Evolutionary conservation across 2,113 vertebrate genomes (phyloP).

Genomic region (Callaeas wilsoni): DNA sequence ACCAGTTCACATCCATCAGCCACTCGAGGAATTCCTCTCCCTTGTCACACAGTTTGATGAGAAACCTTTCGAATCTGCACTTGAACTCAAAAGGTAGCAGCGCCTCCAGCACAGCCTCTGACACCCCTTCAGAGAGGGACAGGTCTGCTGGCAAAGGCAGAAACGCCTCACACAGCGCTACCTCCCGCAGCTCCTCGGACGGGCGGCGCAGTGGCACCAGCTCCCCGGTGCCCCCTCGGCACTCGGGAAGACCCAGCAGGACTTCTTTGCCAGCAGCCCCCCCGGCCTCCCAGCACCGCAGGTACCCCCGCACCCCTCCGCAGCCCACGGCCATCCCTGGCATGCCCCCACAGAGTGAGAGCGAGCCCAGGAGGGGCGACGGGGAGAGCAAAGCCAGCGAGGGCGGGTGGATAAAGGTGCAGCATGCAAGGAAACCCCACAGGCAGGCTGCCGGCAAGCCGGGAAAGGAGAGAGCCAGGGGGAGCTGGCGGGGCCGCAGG

Average conservation of each 20-base stretch:
- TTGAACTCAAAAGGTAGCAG: slow-evolving; percentile 92
- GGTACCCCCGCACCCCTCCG: slow-evolving; percentile 40
- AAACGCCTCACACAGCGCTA: slow-evolving; percentile 34
- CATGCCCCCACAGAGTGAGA: slow-evolving; percentile 71
- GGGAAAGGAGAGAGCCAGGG: slow-evolving; percentile 77
- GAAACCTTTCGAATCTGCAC: slow-evolving; percentile 82
- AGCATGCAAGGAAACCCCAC: slow-evolving; percentile 79
- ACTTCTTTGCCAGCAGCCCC: not conserved
- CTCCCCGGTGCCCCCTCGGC: slow-evolving; percentile 9
- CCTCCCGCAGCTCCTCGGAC: slow-evolving; percentile 62
- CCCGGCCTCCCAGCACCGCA: slow-evolving; percentile 48
- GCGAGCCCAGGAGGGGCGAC: slow-evolving; percentile 47
- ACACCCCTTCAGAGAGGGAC: slow-evolving; percentile 80
- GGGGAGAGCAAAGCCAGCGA: slow-evolving; percentile 79
- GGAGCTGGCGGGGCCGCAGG: slow-evolving; percentile 73
- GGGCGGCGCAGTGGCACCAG: slow-evolving; percentile 47
- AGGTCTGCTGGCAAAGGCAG: slow-evolving; percentile 65
- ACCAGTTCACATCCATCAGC: slow-evolving; percentile 67
- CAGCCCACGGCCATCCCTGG: slow-evolving; percentile 79
- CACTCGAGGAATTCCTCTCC: slow-evolving; percentile 87
- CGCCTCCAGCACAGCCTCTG: slow-evolving; percentile 87
- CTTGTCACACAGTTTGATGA: slow-evolving; percentile 72
- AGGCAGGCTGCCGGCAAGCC: slow-evolving; percentile 72
- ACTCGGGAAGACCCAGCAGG: slow-evolving; percentile 23
- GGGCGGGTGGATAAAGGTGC: slow-evolving; percentile 92